Base-by-base conservation (phyloP, 2,797 vertebrate species). In the Glyptemys insculpta region DNA sequence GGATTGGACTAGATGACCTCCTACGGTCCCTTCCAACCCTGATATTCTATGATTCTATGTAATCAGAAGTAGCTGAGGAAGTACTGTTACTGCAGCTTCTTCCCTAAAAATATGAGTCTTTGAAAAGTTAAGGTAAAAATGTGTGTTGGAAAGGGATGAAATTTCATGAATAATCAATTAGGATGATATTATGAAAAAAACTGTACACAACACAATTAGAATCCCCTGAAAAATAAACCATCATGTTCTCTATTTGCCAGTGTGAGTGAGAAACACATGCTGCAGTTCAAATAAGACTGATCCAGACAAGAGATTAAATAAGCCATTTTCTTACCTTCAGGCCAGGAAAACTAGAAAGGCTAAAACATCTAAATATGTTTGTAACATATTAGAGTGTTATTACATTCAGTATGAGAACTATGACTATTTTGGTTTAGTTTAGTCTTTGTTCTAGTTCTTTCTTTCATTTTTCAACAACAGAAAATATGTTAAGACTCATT, bases 261-360 rank as follows among this genome's bases (percentile, higher is more conserved):
- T 91, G 65, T 95, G 85, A 95, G 96, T 76, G 76, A 86, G 53
- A 72, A 87, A 92, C 84, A 86, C 92, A 94, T 83, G 83, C 65
- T 14, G 0, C 83, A 92, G 59, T 57, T 87, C 79, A 87, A 93
- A 86, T 92, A 81, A 95, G 84, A 88, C 88, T 88, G 96, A 91
- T 96, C 62, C 78, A 91, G 83, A 88, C 81, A 84, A 83, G 62
- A 92, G 68, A 89, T 93, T 95, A 96, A 97, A 93, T 88, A 96
- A 94, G 12, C 34, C 1, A 0, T 72, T 95, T 85, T 91, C 47
- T 94, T 96, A 91, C 65, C 79, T 53, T 86, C 72, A 80, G 91
- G 56, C 81, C 86, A 68, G 41, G 47, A 89, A 94, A 95, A 84
- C 27, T 87, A 34, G 83, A 93, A 92, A 94, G 88, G 85, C 90